phyloP scores from a whole-genome alignment of 2,888 invertebrate genomes.

The Malthinus seriepunctatus region DNA sequence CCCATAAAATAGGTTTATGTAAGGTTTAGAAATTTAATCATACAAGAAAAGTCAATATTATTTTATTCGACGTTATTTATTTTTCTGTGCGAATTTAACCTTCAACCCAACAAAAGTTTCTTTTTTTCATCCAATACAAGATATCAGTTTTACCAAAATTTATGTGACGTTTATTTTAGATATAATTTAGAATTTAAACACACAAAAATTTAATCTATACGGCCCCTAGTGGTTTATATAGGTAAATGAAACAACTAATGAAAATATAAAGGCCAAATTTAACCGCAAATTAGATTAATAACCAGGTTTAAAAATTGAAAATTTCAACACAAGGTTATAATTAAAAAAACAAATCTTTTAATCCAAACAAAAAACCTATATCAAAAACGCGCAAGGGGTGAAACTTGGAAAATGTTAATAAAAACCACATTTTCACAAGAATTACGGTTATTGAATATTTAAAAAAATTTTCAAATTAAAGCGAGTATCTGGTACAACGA shows the following conservation, averaged over 20 bases:
- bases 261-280: slow-evolving; percentile 7
- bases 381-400: slow-evolving; percentile 18
- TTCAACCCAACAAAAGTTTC: too few relatives aligned
- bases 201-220: slow-evolving; percentile 2
- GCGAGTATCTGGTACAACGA: too few relatives aligned
- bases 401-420: slow-evolving; percentile 26
- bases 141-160: too few relatives aligned
- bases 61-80: too few relatives aligned
- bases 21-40: too few relatives aligned
- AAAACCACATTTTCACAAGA: slow-evolving; percentile 22
- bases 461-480: too few relatives aligned
- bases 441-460: slow-evolving; percentile 17
- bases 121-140: too few relatives aligned
- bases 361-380: slow-evolving; percentile 18
- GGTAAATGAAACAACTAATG: slow-evolving; percentile 5
- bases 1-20: too few relatives aligned
- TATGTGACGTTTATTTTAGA: too few relatives aligned
- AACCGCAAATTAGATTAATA: slow-evolving; percentile 13
- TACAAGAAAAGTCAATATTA: too few relatives aligned
- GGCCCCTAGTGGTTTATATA: background rate
- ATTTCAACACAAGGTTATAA: slow-evolving; percentile 12
- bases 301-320: slow-evolving; percentile 12
- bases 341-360: slow-evolving; percentile 26
- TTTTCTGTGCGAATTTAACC: too few relatives aligned
- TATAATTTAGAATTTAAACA: background rate